Evolutionary conservation across 2,113 vertebrate genomes (phyloP), one percentile per base, ranked within the genome.

Genomic region (Anseranas semipalmata): DNA sequence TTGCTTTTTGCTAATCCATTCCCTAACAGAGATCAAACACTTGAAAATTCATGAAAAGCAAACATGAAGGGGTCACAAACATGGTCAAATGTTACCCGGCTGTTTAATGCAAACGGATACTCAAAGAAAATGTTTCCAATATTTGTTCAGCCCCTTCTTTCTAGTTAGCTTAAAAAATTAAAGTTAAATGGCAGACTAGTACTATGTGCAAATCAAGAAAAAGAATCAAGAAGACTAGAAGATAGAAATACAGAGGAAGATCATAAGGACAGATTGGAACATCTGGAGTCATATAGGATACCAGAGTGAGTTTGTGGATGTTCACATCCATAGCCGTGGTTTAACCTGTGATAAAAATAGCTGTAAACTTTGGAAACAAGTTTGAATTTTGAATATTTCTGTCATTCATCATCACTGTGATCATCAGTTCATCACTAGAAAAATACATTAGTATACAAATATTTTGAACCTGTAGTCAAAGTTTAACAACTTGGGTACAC

Each of bases 31-130:
- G 95, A 96, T 96, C 96, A 96, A 96, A 96, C 90, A 96, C 95
- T 96, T 95, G 95, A 96, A 97, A 96, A 94, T 96, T 96, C 94
- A 97, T 97, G 94, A 96, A 96, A 97, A 96, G 94, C 96, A 96
- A 97, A 96, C 90, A 96, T 14, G 84, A 95, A 95, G 89, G 91
- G 95, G 96, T 96, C 92, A 96, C 89, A 96, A 96, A 96, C 92
- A 97, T 75, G 96, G 96, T 95, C 96, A 96, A 96, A 96, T 92
- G 95, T 96, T 97, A 96, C 94, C 86, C 80, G 84, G n/a, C 78
- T 96, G 91, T 87, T 96, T 95, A 95, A 97, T 91, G 95, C 94
- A 96, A 96, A 96, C 85, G 96, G 95, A 96, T 96, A 96, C 95
- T 96, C 94, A 94, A 94, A 95, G 89, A 96, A 96, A 96, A 96